Evolutionary conservation across 2,797 vertebrate species (phyloP).

Genomic region (Gymnodraco acuticeps): DNA sequence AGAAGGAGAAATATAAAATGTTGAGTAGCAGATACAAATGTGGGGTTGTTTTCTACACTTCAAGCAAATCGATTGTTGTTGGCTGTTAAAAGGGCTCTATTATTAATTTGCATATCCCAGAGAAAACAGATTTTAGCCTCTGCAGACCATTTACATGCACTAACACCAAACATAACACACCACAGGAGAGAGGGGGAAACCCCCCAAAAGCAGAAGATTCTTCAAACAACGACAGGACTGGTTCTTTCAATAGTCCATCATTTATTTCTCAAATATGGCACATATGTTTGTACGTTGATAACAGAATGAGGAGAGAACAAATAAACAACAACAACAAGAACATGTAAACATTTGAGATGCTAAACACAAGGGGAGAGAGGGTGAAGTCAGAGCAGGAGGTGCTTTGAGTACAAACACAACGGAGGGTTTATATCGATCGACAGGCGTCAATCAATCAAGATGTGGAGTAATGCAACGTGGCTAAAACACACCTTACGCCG

Average conservation of each 20-base stretch:
- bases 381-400: slow-evolving; percentile 60
- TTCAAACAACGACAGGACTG: not conserved
- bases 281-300: slow-evolving; percentile 47
- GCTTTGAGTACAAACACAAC: slow-evolving; percentile 56
- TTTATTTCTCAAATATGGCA: slow-evolving; percentile 78
- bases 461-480: slow-evolving; percentile 67
- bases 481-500: slow-evolving; percentile 32
- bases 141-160: too few relatives aligned
- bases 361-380: slow-evolving; percentile 19
- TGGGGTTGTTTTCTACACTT: too few relatives aligned
- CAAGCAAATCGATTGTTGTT: too few relatives aligned
- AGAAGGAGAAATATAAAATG: too few relatives aligned
- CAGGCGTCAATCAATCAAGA: slow-evolving; percentile 5
- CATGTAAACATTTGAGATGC: slow-evolving; percentile 72
- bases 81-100: too few relatives aligned
- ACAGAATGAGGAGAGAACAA: slow-evolving; percentile 29
- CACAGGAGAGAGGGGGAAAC: too few relatives aligned
- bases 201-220: not conserved
- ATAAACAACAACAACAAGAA: slow-evolving; percentile 16
- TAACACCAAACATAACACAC: too few relatives aligned
- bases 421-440: slow-evolving; percentile 30
- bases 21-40: too few relatives aligned
- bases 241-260: slow-evolving; percentile 62
- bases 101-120: too few relatives aligned
- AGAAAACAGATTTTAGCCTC: too few relatives aligned